Evolutionary conservation across 2,888 invertebrate genomes (phyloP).

Genomic region (Unio delphinus): DNA sequence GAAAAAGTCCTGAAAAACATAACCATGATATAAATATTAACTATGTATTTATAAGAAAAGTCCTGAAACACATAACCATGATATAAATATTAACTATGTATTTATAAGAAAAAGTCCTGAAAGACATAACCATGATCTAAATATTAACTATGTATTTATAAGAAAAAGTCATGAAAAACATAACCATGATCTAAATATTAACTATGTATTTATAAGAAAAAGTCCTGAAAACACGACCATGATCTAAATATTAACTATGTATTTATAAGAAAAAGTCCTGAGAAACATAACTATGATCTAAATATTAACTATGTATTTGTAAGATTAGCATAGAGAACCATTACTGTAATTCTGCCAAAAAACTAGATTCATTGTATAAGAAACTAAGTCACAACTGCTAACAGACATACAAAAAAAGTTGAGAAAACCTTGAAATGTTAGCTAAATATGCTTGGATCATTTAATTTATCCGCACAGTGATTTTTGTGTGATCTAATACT

Average conservation of each 20-base stretch:
- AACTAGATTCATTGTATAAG: not conserved
- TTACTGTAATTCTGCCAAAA: not conserved
- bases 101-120: constrained; percentile 59
- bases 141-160: too few relatives aligned
- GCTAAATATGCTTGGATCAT: too few relatives aligned
- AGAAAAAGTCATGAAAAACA: constrained; percentile 61
- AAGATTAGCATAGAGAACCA: too few relatives aligned
- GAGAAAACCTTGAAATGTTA: too few relatives aligned
- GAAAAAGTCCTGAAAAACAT: constrained; percentile 55
- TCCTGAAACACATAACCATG: too few relatives aligned
- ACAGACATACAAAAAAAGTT: too few relatives aligned
- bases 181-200: not conserved
- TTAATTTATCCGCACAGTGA: too few relatives aligned
- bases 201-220: constrained; percentile 29
- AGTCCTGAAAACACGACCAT: constrained; percentile 53
- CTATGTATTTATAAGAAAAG: too few relatives aligned
- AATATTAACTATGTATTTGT: too few relatives aligned
- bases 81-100: too few relatives aligned
- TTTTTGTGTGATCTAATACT: too few relatives aligned
- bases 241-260: too few relatives aligned
- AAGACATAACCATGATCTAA: constrained; percentile 9
- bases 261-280: constrained; percentile 59
- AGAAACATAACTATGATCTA: constrained; percentile 8
- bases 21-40: not conserved
- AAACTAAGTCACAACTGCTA: not conserved